Base-by-base conservation (phyloP, 2,113 vertebrate genomes). In the Prietella phreatophila region DNA sequence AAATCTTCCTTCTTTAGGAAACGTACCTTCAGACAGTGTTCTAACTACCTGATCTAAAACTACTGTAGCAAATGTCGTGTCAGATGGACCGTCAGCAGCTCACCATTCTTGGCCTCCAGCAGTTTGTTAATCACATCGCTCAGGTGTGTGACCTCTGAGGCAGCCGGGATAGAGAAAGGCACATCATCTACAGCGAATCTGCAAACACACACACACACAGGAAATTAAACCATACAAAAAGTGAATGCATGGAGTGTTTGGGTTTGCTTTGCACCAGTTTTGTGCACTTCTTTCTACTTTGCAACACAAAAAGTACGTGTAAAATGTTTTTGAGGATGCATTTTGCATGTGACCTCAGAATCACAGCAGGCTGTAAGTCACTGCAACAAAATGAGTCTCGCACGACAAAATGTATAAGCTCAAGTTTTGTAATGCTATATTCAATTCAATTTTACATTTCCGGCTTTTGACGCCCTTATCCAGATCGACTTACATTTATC, bases 41-140 rank as follows among this genome's bases (percentile, higher is more conserved):
- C 50, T 9, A 19, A 7, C 36, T 42, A 42, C 20, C 67, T 19
- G 67, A 75, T 22, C 39, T 14, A 76, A 81, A 33, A 33, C 47
- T 55, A 58, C 47, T 50, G 47, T 50, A 15, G 2, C 17, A 27
- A 82, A 11, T 1, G 17, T 30, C 25, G 5, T 50, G 47, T 76
- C 73, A 15, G 15, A 30, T 33, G 15, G 53, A 80, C 47, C 22
- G 14, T 22, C 17, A 65, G 7, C 19, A 50, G 9, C 95, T 10
- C 92, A 99, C 98, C 97, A 94, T 97, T 91, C 90, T 94, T 95
- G 13, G 95, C 94, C 90, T 97, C 94, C 91, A 99, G 94, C 55
- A 99, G 94, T 91, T 97, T 97, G 94, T 99, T 99, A 94, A 99
- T 98, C 89, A 99, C 91, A 33, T 95, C 96, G 92, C 97, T 99